Evolutionary conservation across 2,113 vertebrate genomes (phyloP).

Genomic region (Chaetura pelagica): DNA sequence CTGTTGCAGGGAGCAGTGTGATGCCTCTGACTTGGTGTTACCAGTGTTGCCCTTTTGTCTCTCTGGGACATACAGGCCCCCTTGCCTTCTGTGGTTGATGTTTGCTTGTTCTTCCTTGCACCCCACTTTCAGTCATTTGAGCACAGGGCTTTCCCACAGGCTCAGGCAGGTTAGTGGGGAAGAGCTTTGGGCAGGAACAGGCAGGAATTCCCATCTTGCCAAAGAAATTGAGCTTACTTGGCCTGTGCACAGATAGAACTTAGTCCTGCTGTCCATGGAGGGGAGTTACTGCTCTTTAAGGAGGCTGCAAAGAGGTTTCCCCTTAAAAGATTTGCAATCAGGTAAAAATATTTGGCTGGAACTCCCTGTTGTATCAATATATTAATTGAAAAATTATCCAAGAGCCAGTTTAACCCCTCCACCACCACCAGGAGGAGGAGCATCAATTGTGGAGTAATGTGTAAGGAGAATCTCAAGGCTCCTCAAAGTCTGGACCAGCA

Average conservation of each 20-base stretch:
- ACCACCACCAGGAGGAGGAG: rapidly evolving
- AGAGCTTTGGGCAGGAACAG: background rate
- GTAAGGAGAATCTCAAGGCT: background rate
- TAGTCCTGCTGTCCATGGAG: background rate
- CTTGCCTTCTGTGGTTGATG: background rate
- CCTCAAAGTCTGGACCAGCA: background rate
- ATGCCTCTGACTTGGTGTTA: rapidly evolving
- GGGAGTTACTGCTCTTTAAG: rapidly evolving
- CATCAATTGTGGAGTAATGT: rapidly evolving
- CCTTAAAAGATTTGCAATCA: background rate
- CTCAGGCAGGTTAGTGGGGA: background rate
- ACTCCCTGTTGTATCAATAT: background rate
- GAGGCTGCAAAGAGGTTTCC: background rate
- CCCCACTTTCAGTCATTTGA: background rate
- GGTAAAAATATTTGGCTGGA: background rate
- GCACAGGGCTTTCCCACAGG: background rate
- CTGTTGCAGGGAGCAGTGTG: rapidly evolving
- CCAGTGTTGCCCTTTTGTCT: too few species aligned
- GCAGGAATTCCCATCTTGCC: background rate
- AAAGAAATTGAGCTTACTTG: background rate
- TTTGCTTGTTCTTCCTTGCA: background rate
- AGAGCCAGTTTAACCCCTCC: background rate
- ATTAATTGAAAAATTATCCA: background rate
- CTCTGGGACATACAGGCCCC: background rate
- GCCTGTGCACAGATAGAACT: background rate